phyloP scores from a whole-genome alignment of 53 echinoderm and acorn worm species.

The Zoroaster sp. region DNA sequence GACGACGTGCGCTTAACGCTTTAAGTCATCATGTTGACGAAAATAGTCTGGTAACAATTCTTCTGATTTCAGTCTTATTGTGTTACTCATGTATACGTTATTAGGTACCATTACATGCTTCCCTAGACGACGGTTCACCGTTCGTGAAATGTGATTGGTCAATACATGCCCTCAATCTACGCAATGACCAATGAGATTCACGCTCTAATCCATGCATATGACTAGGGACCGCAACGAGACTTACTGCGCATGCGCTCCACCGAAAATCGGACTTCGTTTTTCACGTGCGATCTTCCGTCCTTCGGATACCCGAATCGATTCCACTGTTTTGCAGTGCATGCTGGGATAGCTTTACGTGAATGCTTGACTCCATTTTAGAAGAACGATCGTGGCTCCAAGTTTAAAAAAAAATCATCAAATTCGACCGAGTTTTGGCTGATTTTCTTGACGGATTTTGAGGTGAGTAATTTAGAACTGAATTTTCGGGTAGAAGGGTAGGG shows the following conservation, averaged over 20 bases:
- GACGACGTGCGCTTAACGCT: too few relatives aligned
- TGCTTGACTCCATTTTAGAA: constrained; percentile 1
- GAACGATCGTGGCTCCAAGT: neutral
- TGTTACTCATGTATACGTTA: too few relatives aligned
- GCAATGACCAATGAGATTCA: too few relatives aligned
- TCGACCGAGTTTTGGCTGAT: constrained; percentile 11
- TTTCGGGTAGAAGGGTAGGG: constrained; percentile 17
- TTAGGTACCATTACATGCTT: too few relatives aligned
- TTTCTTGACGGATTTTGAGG: constrained; percentile 1
- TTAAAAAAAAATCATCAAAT: constrained; percentile 25
- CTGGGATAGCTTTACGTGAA: constrained; percentile 12
- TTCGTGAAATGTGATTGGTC: too few relatives aligned
- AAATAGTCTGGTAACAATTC: too few relatives aligned
- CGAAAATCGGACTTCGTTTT: neutral
- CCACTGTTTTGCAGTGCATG: neutral
- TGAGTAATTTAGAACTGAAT: constrained; percentile 36
- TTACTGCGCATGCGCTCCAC: constrained; percentile 36
- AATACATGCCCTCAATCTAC: too few relatives aligned
- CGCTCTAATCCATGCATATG: too few relatives aligned
- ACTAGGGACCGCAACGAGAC: constrained; percentile 23
- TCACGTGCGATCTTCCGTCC: neutral
- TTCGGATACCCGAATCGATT: neutral
- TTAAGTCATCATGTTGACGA: too few relatives aligned
- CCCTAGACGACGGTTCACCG: too few relatives aligned
- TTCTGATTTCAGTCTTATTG: too few relatives aligned